Evolutionary conservation across 2,113 vertebrate genomes (phyloP).

Genomic region (Labrus mixtus): DNA sequence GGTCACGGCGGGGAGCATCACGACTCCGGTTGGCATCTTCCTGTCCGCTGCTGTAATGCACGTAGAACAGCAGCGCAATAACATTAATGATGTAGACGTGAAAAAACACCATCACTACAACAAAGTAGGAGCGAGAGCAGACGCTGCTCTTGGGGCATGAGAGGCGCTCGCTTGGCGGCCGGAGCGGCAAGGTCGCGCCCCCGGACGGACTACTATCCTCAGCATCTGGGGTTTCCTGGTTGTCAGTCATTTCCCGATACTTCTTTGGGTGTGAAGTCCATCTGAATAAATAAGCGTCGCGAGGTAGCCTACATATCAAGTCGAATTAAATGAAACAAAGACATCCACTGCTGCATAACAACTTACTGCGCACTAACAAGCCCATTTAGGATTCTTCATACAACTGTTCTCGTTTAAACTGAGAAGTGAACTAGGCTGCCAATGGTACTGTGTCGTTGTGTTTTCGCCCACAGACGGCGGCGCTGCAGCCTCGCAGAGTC

Average conservation of each 20-base stretch:
- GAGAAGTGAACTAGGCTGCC: neutral
- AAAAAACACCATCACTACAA: slow-evolving; percentile 95
- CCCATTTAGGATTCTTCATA: neutral
- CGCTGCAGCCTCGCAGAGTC: slow-evolving; percentile 42
- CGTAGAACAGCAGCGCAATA: slow-evolving; percentile 92
- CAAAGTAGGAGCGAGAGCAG: slow-evolving; percentile 95
- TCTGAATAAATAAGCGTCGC: neutral
- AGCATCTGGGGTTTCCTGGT: slow-evolving; percentile 50
- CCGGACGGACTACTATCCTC: slow-evolving; percentile 53
- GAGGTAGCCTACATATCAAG: neutral
- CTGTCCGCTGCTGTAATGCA: slow-evolving; percentile 91
- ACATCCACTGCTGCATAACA: slow-evolving; percentile 1
- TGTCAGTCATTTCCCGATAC: slow-evolving; percentile 69
- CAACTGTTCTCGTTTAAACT: neutral
- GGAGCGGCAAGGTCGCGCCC: slow-evolving; percentile 61
- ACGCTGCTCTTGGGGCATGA: slow-evolving; percentile 85
- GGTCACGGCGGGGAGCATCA: slow-evolving; percentile 44
- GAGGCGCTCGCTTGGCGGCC: slow-evolving; percentile 80
- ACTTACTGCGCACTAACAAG: neutral
- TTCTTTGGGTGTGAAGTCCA: slow-evolving; percentile 16
- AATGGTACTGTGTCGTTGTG: neutral
- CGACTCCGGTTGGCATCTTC: slow-evolving; percentile 55
- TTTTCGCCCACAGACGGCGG: slow-evolving; percentile 11
- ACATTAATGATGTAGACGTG: slow-evolving; percentile 95
- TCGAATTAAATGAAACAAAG: slow-evolving; percentile 6